Conservation (phyloP, 2,888 invertebrate genomes). For the Heliconius charithonia region DNA sequence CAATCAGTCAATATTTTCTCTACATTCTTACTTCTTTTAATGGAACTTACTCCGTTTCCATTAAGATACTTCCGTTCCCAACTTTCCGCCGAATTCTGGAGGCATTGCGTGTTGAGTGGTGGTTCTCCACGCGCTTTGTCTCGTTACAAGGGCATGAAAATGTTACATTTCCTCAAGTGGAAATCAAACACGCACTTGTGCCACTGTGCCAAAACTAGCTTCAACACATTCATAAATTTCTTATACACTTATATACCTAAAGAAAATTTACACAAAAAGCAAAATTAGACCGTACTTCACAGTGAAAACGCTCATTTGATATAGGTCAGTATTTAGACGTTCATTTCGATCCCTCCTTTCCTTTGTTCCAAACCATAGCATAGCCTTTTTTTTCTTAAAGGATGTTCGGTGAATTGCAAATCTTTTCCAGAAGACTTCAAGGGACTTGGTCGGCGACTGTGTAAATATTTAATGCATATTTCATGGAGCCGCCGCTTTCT, state of each 20-base stretch:
- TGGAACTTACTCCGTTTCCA: too few relatives aligned
- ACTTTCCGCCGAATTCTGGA: too few relatives aligned
- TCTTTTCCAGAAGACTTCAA: slow-evolving; percentile 77
- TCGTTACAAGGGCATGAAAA: too few relatives aligned
- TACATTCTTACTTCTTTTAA: too few relatives aligned
- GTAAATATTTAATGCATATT: slow-evolving; percentile 83
- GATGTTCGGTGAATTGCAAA: slow-evolving; percentile 81
- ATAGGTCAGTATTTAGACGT: slow-evolving; percentile 67
- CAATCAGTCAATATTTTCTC: too few relatives aligned
- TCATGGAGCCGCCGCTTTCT: slow-evolving; percentile 77
- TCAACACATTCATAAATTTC: not conserved
- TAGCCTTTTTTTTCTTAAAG: slow-evolving; percentile 66
- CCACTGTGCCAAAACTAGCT: too few relatives aligned
- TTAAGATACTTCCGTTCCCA: too few relatives aligned
- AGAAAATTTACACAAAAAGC: slow-evolving; percentile 15
- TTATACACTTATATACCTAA: not conserved
- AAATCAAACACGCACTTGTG: too few relatives aligned
- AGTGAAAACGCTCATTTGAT: slow-evolving; percentile 45
- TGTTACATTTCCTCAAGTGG: too few relatives aligned
- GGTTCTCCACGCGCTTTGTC: too few relatives aligned
- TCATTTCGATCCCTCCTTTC: slow-evolving; percentile 70
- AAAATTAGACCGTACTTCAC: slow-evolving; percentile 23
- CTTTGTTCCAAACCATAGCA: slow-evolving; percentile 68
- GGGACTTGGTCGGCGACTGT: slow-evolving; percentile 69
- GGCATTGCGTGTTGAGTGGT: too few relatives aligned